These are phyloP conservation scores for Cranoglanis bouderius DNA, from an alignment of 2,113 vertebrate genomes.

Conservation along the genomic window DNA sequence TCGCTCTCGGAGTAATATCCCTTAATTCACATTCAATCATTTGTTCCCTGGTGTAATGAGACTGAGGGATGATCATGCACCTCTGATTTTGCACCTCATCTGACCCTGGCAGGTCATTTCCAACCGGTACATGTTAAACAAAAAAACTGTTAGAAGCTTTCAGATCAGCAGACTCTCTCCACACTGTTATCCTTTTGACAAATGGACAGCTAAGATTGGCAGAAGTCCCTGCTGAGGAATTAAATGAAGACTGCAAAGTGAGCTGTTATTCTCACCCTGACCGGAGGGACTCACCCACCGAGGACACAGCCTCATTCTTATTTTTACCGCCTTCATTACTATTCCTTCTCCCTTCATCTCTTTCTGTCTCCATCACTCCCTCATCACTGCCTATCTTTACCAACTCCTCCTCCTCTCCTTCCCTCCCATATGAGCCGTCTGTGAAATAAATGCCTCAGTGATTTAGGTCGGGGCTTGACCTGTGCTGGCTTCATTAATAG, in stretches of 20 bases:
- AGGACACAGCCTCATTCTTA: constrained; percentile 77
- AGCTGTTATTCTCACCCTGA: constrained; percentile 47
- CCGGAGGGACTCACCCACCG: constrained; percentile 61
- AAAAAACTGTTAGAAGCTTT: constrained; percentile 13
- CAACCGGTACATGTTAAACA: background rate
- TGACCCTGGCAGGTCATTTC: constrained; percentile 32
- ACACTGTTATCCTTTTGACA: constrained; percentile 31
- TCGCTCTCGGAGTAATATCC: constrained; percentile 19
- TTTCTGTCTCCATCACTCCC: constrained; percentile 16
- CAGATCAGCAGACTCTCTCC: constrained; percentile 19
- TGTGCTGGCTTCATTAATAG: constrained; percentile 43
- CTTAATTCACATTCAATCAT: constrained; percentile 34
- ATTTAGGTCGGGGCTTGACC: constrained; percentile 52
- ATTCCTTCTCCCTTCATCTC: constrained; percentile 31
- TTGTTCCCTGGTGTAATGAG: constrained; percentile 29
- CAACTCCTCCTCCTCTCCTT: constrained; percentile 22
- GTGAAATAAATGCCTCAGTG: constrained; percentile 44
- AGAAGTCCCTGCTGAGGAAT: constrained; percentile 45
- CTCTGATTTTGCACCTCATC: constrained; percentile 19
- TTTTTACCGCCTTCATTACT: constrained; percentile 74
- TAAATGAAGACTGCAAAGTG: constrained; percentile 47
- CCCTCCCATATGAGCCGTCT: constrained; percentile 26
- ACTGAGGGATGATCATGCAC: constrained; percentile 25
- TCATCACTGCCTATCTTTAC: constrained; percentile 38
- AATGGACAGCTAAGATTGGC: constrained; percentile 44